Evolutionary conservation across 2,888 invertebrate species (phyloP).

Genomic region (Acleris literana): DNA sequence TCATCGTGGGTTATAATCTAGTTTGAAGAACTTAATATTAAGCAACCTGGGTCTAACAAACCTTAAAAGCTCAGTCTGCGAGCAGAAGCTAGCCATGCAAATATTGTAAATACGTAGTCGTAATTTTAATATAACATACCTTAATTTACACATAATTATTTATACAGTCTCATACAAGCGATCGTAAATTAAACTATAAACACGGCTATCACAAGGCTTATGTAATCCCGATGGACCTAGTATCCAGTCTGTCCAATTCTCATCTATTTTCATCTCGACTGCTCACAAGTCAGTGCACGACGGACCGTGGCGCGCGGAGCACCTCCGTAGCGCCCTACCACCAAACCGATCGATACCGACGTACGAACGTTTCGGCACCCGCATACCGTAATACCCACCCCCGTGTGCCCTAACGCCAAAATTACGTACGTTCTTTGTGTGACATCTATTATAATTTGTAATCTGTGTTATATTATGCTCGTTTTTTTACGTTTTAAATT

Average conservation of each 20-base stretch:
- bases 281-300: conserved; percentile 64
- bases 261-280: conserved; percentile 49
- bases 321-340: conserved; percentile 43
- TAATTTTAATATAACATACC: too few species aligned
- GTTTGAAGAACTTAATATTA: too few species aligned
- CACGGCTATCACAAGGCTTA: not conserved
- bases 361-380: conserved; percentile 27
- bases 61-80: too few species aligned
- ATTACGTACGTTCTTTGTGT: conserved; percentile 55
- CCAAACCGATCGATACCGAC: conserved; percentile 44
- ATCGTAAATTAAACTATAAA: too few species aligned
- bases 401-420: conserved; percentile 48
- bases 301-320: conserved; percentile 63
- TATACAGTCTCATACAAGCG: too few species aligned
- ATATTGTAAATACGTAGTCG: too few species aligned
- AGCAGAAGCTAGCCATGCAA: too few species aligned
- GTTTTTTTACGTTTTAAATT: conserved; percentile 19
- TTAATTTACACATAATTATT: too few species aligned
- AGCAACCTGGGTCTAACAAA: too few species aligned
- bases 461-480: conserved; percentile 2
- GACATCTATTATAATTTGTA: conserved; percentile 10
- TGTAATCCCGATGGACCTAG: too few species aligned
- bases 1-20: too few species aligned
- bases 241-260: conserved; percentile 43
- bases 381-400: conserved; percentile 35